A percentile compares a stretch with the other conserved stretches of the same genome.
These are phyloP conservation scores for Aproaerema taeniolella DNA, from an alignment of 2,888 invertebrate genomes.

Conservation along the genomic window DNA sequence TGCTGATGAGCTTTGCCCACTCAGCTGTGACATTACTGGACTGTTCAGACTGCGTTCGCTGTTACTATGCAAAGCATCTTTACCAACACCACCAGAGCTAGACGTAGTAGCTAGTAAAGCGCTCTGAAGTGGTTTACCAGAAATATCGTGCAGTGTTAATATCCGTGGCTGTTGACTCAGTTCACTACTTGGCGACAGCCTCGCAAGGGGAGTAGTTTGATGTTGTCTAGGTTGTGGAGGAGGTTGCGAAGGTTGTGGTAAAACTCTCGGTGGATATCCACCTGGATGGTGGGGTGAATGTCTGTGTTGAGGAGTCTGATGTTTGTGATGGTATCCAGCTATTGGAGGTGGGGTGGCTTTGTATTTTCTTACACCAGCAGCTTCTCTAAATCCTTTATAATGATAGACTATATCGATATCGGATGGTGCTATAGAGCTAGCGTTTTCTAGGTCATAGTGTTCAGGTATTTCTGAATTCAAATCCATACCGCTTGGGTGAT, in stretches of 20 bases:
- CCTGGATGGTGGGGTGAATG: constrained; percentile 87
- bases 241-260: constrained; percentile 83
- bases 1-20: constrained; percentile 89
- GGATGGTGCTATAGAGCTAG: constrained; percentile 97
- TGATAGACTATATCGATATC: constrained; percentile 98
- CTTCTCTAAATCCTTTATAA: constrained; percentile 95
- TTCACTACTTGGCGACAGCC: constrained; percentile 94
- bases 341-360: constrained; percentile 91
- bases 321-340: constrained; percentile 86
- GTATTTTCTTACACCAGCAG: constrained; percentile 89
- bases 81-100: constrained; percentile 91
- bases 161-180: constrained; percentile 95
- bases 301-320: constrained; percentile 84
- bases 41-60: constrained; percentile 95
- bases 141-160: constrained; percentile 94
- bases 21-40: constrained; percentile 94
- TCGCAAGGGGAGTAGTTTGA: constrained; percentile 93
- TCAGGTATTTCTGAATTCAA: constrained; percentile 89
- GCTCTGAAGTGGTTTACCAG: constrained; percentile 93
- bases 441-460: constrained; percentile 97
- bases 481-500: constrained; percentile 85
- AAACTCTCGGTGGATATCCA: constrained; percentile 84
- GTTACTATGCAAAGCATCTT: constrained; percentile 92
- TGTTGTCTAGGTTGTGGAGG: constrained; percentile 84
- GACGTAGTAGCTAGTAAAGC: constrained; percentile 93